Evolutionary conservation across 1,140 invertebrate genomes (phyloP), one percentile per base, ranked within the genome.

Genomic region (Laodelphax striatellus): DNA sequence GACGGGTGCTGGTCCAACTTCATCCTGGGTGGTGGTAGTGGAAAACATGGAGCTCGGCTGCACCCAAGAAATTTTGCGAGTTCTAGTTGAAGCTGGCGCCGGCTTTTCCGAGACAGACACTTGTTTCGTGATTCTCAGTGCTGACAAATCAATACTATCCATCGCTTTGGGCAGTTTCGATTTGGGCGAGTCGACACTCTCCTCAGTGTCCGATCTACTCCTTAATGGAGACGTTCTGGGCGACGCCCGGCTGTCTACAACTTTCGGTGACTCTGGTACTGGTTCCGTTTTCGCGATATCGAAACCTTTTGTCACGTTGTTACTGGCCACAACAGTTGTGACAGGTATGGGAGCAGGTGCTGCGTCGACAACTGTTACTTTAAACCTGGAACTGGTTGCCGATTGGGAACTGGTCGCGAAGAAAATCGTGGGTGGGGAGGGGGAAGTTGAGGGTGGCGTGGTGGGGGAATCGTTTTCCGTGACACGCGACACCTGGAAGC

Each of bases 401-500:
- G 46, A 54, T 44, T 16, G 58, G 6, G 19, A 2, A 22, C 38
- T 41, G 38, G 57, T 52, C 6, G 52, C 42, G 22, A 64, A 66
- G 56, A 62, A 64, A 24, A 57, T 44, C 16, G 61, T 58, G 22
- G 65, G 53, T n/a, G 62, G 52, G 6, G 60, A 52, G 17, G 62
- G 58, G 6, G 63, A 64, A 19, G 60, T 34, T 2, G 62, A 62
- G 9, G 65, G 57, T 17, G 65, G 61, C 11, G 65, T 44, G 11
- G 53, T 42, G 17, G 62, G 58, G 16, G 64, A 65, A 54, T 72
- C 71, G 19, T 70, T 64, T 68, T 81, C 79, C 21, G 73, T 67
- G 8, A 82, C 80, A 17, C 77, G 73, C 19, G 77, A 80, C 2
- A 82, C 80, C 57, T 80, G 75, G 65, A 83, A 82, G 21, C 80